A percentile compares a stretch with the other conserved stretches of the same genome.
These are phyloP conservation scores for Amphiura filiformis DNA, from an alignment of 35 echinoderm and acorn worm species.

Conservation along the genomic window DNA sequence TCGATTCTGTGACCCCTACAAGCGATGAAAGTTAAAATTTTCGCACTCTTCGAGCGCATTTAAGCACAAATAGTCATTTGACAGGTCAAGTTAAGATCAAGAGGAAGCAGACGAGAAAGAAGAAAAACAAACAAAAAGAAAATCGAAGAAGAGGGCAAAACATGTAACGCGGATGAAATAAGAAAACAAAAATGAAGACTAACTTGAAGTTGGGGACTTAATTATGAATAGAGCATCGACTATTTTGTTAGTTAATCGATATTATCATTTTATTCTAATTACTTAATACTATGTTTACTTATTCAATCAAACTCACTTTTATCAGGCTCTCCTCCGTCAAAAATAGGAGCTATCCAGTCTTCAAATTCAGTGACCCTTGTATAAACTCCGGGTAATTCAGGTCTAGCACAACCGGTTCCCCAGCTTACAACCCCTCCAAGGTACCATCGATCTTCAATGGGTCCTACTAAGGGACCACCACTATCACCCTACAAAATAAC, in stretches of 20 bases:
- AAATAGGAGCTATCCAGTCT: constrained; percentile 49
- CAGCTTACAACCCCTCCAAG: constrained; percentile 52
- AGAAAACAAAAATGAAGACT: too few species aligned
- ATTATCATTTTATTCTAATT: too few species aligned
- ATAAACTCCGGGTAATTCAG: constrained; percentile 46
- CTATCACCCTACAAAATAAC: constrained; percentile 34
- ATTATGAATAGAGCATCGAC: too few species aligned
- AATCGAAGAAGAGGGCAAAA: neutral
- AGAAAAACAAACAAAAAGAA: neutral
- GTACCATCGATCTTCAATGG: constrained; percentile 14
- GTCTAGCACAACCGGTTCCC: constrained; percentile 41
- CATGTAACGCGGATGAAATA: neutral
- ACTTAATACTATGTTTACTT: too few species aligned
- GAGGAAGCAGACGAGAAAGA: too few species aligned
- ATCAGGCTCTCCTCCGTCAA: constrained; percentile 12
- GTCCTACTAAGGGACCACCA: constrained; percentile 49
- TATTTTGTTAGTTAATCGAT: too few species aligned
- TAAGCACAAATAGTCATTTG: too few species aligned
- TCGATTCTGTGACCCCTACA: too few species aligned
- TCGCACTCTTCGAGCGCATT: too few species aligned
- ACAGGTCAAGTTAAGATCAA: too few species aligned
- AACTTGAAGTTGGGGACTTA: too few species aligned
- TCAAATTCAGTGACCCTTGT: constrained; percentile 43
- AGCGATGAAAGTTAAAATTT: too few species aligned
- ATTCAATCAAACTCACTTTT: constrained; percentile 38